Percentiles rank a stretch among this genome's conserved stretches.
Evolutionary conservation across 64 coral and sea anemone genomes (phyloP).

Genomic region (Dendronephthya gigantea): DNA sequence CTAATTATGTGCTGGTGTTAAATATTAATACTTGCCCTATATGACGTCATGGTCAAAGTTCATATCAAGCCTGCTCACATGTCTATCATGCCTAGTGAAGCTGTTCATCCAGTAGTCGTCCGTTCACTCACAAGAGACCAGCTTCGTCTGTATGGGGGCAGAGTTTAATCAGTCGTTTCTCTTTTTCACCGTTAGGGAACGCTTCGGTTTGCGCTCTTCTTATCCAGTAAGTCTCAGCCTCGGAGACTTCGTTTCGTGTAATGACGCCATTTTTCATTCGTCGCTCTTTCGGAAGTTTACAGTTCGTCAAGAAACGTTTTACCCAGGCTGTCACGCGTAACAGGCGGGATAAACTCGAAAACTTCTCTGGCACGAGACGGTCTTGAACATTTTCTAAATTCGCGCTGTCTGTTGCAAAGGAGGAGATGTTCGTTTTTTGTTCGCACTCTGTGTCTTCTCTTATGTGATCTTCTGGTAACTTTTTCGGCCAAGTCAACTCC

Average conservation of each 20-base stretch:
- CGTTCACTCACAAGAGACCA: neutral
- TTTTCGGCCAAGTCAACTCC: neutral
- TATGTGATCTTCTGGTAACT: neutral
- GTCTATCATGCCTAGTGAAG: no score
- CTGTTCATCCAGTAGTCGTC: no score
- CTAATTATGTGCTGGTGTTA: no score
- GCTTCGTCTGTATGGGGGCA: neutral
- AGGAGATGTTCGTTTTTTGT: neutral
- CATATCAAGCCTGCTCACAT: no score
- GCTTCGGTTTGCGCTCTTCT: neutral
- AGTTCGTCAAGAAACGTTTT: constrained; percentile 38
- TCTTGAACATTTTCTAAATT: neutral
- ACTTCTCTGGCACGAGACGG: constrained; percentile 14
- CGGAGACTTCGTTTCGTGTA: neutral
- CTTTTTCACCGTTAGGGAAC: neutral
- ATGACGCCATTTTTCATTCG: neutral
- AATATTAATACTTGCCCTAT: no score
- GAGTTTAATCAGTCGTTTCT: neutral
- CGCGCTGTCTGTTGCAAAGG: neutral
- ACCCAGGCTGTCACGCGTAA: constrained; percentile 43
- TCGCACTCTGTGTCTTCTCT: neutral
- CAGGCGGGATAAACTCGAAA: constrained; percentile 29
- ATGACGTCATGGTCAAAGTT: no score
- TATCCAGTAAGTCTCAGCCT: neutral
- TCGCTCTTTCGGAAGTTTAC: constrained; percentile 17